Evolutionary conservation across 2,797 vertebrate genomes (phyloP).

Genomic region (Macroramphosus scolopax): DNA sequence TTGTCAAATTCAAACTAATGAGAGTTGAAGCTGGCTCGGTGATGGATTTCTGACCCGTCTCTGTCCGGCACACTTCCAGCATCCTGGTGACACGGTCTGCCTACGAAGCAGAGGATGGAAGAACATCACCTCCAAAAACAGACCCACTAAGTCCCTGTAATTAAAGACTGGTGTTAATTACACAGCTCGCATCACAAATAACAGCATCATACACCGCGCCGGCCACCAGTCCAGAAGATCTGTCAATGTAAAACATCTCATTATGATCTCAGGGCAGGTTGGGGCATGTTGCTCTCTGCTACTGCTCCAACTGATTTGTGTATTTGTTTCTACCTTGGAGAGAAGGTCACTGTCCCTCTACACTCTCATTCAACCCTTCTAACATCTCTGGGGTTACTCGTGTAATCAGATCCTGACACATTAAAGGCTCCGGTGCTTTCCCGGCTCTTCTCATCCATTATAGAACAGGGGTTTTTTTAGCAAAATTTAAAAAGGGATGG

Average conservation of each 20-base stretch:
- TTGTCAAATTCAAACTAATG: conserved; percentile 42
- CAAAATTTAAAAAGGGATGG: conserved; percentile 38
- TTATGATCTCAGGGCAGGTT: conserved; percentile 43
- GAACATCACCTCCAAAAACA: background rate
- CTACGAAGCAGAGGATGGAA: conserved; percentile 1
- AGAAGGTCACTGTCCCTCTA: conserved; percentile 32
- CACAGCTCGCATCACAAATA: conserved; percentile 39
- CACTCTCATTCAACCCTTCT: conserved; percentile 45
- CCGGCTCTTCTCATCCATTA: conserved; percentile 71
- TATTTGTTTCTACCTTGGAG: conserved; percentile 30
- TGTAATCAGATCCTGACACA: conserved; percentile 65
- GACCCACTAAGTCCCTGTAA: conserved; percentile 29
- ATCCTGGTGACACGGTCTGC: conserved; percentile 19
- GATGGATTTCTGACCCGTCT: conserved; percentile 12
- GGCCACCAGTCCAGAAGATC: conserved; percentile 14
- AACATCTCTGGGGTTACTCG: conserved; percentile 29
- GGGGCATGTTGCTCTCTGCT: conserved; percentile 29
- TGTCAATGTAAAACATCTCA: conserved; percentile 36
- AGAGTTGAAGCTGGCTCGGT: conserved; percentile 15
- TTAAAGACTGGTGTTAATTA: conserved; percentile 42
- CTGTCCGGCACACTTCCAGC: too few relatives aligned
- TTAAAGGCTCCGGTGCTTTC: conserved; percentile 29
- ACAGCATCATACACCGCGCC: conserved; percentile 18
- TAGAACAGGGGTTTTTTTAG: conserved; percentile 56
- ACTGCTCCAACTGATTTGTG: conserved; percentile 35